Evolutionary conservation across 2,113 vertebrate species (phyloP).

Genomic region (Mustelus asterias): DNA sequence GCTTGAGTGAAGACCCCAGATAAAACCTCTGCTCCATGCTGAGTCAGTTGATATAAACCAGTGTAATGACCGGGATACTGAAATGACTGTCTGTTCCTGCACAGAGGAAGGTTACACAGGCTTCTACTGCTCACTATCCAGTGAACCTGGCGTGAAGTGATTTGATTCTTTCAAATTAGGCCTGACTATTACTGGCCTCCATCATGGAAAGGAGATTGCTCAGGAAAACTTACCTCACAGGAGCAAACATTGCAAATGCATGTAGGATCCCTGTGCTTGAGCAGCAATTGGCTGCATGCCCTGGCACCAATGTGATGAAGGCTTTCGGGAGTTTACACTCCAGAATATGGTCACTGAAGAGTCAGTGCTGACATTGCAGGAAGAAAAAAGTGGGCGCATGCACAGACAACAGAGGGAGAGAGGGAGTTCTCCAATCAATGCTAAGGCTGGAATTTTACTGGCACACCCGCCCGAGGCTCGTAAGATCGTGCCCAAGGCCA

Average conservation of each 20-base stretch:
- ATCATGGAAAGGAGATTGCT: not conserved
- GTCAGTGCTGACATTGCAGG: not conserved
- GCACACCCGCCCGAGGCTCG: no score
- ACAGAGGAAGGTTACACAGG: not conserved
- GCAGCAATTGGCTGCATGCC: no score
- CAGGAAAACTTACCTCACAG: not conserved
- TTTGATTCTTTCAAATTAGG: not conserved
- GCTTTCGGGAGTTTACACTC: not conserved
- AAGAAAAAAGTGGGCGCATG: not conserved
- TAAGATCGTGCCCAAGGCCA: no score
- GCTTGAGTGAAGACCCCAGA: not conserved
- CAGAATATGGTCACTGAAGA: not conserved
- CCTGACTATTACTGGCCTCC: not conserved
- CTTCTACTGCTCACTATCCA: not conserved
- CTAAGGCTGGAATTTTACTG: no score
- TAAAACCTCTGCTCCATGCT: not conserved
- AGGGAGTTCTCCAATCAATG: no score
- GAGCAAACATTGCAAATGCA: no score
- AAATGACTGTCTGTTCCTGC: not conserved
- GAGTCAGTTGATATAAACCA: not conserved
- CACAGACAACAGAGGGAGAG: not conserved
- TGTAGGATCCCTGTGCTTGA: no score
- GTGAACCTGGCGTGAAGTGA: not conserved
- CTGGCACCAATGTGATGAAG: no score
- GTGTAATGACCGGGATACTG: not conserved